These are phyloP conservation scores for Calliopsis andreniformis DNA, from an alignment of 1,140 invertebrate genomes.

Conservation along the genomic window DNA sequence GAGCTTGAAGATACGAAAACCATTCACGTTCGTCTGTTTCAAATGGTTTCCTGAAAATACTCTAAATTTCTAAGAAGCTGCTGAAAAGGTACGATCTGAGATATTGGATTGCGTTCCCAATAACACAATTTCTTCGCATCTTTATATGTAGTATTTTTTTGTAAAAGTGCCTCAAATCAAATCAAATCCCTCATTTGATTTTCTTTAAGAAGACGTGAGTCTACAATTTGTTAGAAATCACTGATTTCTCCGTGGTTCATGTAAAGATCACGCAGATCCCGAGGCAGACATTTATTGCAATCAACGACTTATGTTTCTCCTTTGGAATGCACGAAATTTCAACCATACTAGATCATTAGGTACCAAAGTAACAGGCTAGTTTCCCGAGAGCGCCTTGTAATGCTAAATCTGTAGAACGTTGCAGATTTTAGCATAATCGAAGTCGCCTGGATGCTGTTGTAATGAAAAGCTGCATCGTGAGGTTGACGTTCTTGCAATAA, in stretches of 20 bases:
- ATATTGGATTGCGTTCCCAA: background rate
- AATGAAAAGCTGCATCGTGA: constrained; percentile 20
- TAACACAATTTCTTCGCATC: background rate
- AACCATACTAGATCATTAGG: background rate
- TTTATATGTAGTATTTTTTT: background rate
- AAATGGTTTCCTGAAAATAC: background rate
- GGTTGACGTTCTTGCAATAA: constrained; percentile 52
- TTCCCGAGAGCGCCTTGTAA: background rate
- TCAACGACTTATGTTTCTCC: no score
- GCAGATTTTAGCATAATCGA: constrained; percentile 16
- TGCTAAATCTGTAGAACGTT: background rate
- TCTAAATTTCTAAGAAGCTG: background rate
- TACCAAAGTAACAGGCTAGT: background rate
- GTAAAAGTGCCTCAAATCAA: no score
- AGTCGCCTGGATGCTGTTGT: background rate
- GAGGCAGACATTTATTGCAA: no score
- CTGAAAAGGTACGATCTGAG: background rate
- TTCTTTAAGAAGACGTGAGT: no score
- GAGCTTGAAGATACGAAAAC: no score
- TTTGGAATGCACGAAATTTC: background rate
- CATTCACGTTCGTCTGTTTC: background rate
- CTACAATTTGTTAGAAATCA: no score
- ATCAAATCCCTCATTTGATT: no score
- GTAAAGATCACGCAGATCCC: background rate
- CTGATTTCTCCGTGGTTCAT: no score